Base-by-base conservation (phyloP, 2,797 vertebrate genomes). In the Poeciliopsis turneri region DNA sequence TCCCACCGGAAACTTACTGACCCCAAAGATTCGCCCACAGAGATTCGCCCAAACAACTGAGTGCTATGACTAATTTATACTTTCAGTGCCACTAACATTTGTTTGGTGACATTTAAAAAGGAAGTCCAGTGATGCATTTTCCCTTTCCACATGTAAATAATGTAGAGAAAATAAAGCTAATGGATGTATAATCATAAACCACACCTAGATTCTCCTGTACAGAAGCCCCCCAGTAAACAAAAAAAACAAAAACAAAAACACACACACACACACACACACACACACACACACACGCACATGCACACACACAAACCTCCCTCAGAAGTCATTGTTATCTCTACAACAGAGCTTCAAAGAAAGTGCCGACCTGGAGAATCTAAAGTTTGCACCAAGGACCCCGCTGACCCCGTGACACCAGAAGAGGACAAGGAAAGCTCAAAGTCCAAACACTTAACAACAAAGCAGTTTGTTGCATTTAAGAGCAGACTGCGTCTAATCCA, bases 371-470 rank as follows among this genome's bases (percentile, higher is more conserved):
- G 39, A 68, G 30, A 78, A 78, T 68, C 5, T 4, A 66, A 5
- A 30, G 39, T 75, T 39, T 77, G 30, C 39, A 51, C 13, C 7
- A 15, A 47, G 11, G 2, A 74, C 66, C 5, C 12, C 3, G 1
- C 41, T 69, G 20, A 68, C 28, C 28, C 13, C 79, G 69, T 1
- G 51, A 71, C 75, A 61, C 33, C 82, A 6, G 70, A 68, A 79
- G 80, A 78, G 74, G 64, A 72, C 70, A 68, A 33, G 39, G 43
- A 55, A 87, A 57, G n/a, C 76, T 57, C n/a, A 49, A 64, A 78
- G 87, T 69, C 66, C 66, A 43, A 43, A 70, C 68, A 70, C 68
- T 70, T n/a, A n/a, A 15, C n/a, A 61, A 74, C 76, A 57, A 28
- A 80, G 20, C n/a, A 2, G 3, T n/a, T 6, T 5, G 7, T 41